These are phyloP conservation scores for Trachelus stipa DNA, from an alignment of 2,888 invertebrate species.

Conservation along the genomic window DNA sequence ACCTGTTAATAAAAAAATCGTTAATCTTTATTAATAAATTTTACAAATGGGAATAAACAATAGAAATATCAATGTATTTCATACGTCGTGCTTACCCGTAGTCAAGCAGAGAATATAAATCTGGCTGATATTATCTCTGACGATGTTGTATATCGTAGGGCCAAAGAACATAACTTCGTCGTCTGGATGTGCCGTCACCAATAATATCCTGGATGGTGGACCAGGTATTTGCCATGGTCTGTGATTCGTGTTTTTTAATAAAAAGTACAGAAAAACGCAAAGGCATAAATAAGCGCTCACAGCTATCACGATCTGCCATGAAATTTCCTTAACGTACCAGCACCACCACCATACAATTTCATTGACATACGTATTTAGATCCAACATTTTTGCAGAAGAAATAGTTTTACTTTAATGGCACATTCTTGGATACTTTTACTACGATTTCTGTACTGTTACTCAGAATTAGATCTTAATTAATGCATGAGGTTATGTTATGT, in stretches of 20 bases:
- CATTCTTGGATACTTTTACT: background rate
- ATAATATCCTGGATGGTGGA: constrained; percentile 72
- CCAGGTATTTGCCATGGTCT: constrained; percentile 62
- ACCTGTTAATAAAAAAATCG: constrained; percentile 42
- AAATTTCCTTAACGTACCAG: constrained; percentile 59
- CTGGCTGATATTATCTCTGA: constrained; percentile 73
- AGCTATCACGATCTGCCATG: constrained; percentile 58
- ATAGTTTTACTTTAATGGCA: background rate
- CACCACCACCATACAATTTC: constrained; percentile 58
- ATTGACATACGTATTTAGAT: constrained; percentile 47
- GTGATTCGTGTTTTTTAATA: constrained; percentile 57
- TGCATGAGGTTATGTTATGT: background rate
- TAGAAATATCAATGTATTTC: background rate
- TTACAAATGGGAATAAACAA: background rate
- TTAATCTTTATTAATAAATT: background rate
- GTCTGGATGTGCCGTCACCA: constrained; percentile 96
- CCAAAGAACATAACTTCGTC: constrained; percentile 99
- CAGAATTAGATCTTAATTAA: background rate
- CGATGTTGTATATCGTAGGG: constrained; percentile 82
- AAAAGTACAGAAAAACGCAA: constrained; percentile 54
- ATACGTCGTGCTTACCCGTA: constrained; percentile 72
- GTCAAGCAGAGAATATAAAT: constrained; percentile 89
- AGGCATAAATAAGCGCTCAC: constrained; percentile 54
- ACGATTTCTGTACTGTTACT: background rate
- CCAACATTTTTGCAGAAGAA: constrained; percentile 29